Evolutionary conservation across 2,888 invertebrate species (phyloP).

Genomic region (Nomada flava): DNA sequence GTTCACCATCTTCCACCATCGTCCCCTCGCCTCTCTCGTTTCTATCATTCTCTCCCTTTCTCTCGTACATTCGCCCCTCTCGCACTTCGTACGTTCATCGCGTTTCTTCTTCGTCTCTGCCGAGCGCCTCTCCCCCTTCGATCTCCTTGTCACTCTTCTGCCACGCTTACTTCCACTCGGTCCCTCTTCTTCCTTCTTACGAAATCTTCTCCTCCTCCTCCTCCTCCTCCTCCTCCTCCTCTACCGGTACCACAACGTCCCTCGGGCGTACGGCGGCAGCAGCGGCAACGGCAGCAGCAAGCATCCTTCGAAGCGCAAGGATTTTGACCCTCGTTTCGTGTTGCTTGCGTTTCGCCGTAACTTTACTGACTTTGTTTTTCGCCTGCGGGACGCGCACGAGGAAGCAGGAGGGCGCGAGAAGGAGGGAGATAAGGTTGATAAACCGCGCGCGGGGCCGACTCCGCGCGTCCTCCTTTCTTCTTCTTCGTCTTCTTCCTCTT

Average conservation of each 20-base stretch:
- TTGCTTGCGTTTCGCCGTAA: slow-evolving; percentile 82
- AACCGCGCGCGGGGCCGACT: slow-evolving; percentile 67
- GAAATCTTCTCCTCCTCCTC: slow-evolving; percentile 39
- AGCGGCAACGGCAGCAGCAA: slow-evolving; percentile 61
- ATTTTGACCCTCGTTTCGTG: slow-evolving; percentile 84
- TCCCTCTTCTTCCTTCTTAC: slow-evolving; percentile 45
- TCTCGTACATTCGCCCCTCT: slow-evolving; percentile 27
- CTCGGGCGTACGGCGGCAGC: slow-evolving; percentile 46
- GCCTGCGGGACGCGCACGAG: slow-evolving; percentile 73
- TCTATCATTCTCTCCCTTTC: slow-evolving; percentile 42
- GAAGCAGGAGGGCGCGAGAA: slow-evolving; percentile 58
- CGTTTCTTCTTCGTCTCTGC: slow-evolving; percentile 35
- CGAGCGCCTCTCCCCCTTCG: slow-evolving; percentile 50
- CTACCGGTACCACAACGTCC: slow-evolving; percentile 31
- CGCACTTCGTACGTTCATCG: slow-evolving; percentile 45
- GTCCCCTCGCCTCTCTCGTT: slow-evolving; percentile 54
- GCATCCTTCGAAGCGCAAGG: slow-evolving; percentile 82
- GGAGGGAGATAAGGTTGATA: slow-evolving; percentile 79
- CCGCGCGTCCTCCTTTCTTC: slow-evolving; percentile 59
- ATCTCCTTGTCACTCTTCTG: slow-evolving; percentile 61
- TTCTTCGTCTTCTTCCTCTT: slow-evolving; percentile 17
- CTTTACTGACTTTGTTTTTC: slow-evolving; percentile 83
- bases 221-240: slow-evolving; percentile 15
- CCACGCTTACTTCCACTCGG: slow-evolving; percentile 45
- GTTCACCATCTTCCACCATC: slow-evolving; percentile 36